Percentiles rank a stretch among this genome's conserved stretches.
Evolutionary conservation across 2,113 vertebrate genomes (phyloP).

Genomic region (Amblyopsis rosae): DNA sequence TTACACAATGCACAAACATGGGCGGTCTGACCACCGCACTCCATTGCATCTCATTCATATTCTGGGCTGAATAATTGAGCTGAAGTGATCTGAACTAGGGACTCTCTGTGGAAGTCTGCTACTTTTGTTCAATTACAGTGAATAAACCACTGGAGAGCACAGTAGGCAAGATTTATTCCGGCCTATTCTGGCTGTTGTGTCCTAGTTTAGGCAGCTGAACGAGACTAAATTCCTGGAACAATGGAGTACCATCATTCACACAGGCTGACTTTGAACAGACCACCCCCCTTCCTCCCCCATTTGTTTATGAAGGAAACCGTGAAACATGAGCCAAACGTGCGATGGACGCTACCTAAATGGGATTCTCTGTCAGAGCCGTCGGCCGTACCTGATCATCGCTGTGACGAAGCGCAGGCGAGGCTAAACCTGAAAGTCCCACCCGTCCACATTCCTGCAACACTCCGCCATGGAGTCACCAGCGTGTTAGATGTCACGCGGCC

Average conservation of each 20-base stretch:
- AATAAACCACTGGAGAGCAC: not conserved
- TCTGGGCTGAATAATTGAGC: not conserved
- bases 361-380: no score
- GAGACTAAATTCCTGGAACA: conserved; percentile 2
- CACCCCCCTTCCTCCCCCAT: conserved; percentile 11
- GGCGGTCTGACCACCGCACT: no score
- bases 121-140: not conserved
- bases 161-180: not conserved
- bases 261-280: not conserved
- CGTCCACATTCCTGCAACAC: no score
- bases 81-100: not conserved
- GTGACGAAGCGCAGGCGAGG: not conserved
- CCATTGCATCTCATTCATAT: no score
- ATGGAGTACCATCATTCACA: conserved; percentile 6
- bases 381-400: no score
- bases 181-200: conserved; percentile 5
- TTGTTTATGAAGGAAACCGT: not conserved
- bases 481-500: conserved; percentile 1
- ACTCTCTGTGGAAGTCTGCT: not conserved
- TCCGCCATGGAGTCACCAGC: not conserved
- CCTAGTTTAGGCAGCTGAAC: not conserved
- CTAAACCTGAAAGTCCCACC: no score
- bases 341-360: conserved; percentile 28
- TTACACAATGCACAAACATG: no score
- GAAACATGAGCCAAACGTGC: conserved; percentile 27